A percentile compares a stretch with the other conserved stretches of the same genome.
Conservation (phyloP, 1,140 invertebrate species). For the Colletes latitarsis region DNA sequence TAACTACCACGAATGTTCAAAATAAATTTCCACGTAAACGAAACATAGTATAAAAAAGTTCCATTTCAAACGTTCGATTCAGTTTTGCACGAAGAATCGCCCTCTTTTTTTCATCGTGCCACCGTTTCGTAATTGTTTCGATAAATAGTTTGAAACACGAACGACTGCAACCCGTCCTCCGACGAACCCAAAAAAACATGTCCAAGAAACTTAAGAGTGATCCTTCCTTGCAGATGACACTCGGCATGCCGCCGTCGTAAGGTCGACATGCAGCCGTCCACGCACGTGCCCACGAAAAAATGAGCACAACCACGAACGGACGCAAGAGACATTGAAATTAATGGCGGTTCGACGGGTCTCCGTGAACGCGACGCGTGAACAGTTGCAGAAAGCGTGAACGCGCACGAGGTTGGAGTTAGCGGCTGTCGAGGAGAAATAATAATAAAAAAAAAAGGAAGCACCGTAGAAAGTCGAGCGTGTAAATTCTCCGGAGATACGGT, state of each 20-base stretch:
- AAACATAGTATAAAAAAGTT: no score
- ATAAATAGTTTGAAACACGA: not conserved
- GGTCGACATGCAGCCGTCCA: constrained; percentile 43
- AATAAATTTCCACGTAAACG: no score
- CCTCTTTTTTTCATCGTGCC: no score
- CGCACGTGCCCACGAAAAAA: not conserved
- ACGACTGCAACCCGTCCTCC: not conserved
- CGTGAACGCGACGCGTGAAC: not conserved
- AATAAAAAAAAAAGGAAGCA: not conserved
- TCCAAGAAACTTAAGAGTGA: constrained; percentile 28
- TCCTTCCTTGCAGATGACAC: constrained; percentile 62
- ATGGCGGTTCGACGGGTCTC: not conserved
- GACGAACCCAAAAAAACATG: no score
- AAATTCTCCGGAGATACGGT: constrained; percentile 20
- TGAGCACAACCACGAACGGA: not conserved
- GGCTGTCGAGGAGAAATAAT: not conserved
- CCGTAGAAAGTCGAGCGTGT: constrained; percentile 16
- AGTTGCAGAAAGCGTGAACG: not conserved
- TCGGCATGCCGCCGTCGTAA: constrained; percentile 56
- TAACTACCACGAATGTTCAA: no score
- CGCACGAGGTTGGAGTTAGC: not conserved
- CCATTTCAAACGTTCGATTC: no score
- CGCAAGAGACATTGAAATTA: not conserved
- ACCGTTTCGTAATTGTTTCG: no score
- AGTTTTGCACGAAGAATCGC: no score